Evolutionary conservation across 2,797 vertebrate genomes (phyloP).

Genomic region (Pseudotriccus pelzelni): DNA sequence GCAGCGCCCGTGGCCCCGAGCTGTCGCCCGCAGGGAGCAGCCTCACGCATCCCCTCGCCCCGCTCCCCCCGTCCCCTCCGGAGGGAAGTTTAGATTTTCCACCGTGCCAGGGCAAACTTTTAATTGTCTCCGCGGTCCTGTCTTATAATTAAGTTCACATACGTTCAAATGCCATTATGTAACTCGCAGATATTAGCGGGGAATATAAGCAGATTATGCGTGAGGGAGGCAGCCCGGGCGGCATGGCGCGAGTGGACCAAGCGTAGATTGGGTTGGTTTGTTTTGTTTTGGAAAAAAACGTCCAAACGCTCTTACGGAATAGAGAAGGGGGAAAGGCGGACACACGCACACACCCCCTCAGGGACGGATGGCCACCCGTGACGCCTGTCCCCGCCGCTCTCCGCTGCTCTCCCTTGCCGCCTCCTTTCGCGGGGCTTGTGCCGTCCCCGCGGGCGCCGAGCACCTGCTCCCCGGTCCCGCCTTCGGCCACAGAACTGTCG

Average conservation of each 20-base stretch:
- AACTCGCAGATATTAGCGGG: constrained; percentile 52
- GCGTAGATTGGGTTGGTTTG: neutral
- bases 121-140: constrained; percentile 1
- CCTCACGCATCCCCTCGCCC: too few relatives aligned
- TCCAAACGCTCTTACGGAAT: neutral
- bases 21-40: neutral
- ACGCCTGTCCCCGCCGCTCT: neutral
- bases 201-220: constrained; percentile 67
- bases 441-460: neutral
- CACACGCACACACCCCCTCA: neutral
- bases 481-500: neutral
- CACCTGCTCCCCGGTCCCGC: neutral
- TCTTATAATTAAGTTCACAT: neutral
- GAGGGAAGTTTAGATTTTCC: neutral
- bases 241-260: neutral
- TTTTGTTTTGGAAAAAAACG: neutral
- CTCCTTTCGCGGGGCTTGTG: neutral
- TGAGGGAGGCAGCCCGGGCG: neutral
- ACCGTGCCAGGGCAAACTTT: neutral
- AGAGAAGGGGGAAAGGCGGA: neutral
- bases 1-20: neutral
- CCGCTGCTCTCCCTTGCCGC: neutral
- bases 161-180: constrained; percentile 46
- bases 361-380: neutral
- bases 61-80: neutral